A percentile compares a stretch with the other conserved stretches of the same genome.
Evolutionary conservation across 1,140 invertebrate species (phyloP).

Genomic region (Aphis craccivora): DNA sequence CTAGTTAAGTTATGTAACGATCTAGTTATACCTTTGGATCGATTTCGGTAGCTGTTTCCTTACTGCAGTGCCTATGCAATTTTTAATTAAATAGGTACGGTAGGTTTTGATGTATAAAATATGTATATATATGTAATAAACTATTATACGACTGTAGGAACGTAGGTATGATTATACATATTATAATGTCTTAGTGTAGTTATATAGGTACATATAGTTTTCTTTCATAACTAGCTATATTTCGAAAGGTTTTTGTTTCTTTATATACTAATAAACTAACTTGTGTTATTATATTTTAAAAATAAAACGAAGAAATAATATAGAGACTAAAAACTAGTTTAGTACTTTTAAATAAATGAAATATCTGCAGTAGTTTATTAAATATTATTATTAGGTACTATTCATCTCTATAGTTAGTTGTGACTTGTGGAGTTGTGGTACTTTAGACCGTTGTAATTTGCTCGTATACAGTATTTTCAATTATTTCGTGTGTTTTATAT

Average conservation of each 20-base stretch:
- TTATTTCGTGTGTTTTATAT: background rate
- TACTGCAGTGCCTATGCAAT: background rate
- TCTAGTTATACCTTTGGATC: background rate
- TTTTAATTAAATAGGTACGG: background rate
- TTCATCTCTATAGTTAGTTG: background rate
- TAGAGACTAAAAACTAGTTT: background rate
- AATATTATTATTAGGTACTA: background rate
- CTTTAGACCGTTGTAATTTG: background rate
- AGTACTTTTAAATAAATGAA: background rate
- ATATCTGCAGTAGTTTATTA: background rate
- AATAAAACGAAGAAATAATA: background rate
- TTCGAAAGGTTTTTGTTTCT: background rate
- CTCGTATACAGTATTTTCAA: background rate
- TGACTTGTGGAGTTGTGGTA: no score
- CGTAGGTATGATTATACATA: background rate
- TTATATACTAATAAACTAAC: background rate
- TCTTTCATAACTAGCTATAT: background rate
- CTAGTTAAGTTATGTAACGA: background rate
- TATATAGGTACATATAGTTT: background rate
- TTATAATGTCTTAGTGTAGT: background rate
- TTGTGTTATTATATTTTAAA: background rate
- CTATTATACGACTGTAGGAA: background rate
- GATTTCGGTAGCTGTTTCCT: background rate
- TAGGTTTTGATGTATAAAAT: background rate
- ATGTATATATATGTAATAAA: background rate